Evolutionary conservation across 2,113 vertebrate genomes (phyloP).

Genomic region (Microcebus griseorufus): DNA sequence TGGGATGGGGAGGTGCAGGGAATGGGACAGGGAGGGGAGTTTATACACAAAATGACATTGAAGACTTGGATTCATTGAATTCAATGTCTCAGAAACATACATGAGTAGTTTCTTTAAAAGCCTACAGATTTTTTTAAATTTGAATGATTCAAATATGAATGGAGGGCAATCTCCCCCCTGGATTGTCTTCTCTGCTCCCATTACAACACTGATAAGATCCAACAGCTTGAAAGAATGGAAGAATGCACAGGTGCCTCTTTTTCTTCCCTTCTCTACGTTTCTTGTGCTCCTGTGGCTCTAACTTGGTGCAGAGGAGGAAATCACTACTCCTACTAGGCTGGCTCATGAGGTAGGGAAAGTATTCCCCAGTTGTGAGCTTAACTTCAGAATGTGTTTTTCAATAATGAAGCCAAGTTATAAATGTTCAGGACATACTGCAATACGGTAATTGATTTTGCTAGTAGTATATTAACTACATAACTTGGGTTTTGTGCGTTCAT

Average conservation of each 20-base stretch:
- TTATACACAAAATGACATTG: not conserved
- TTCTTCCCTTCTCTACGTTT: not conserved
- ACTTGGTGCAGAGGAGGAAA: not conserved
- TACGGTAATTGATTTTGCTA: not conserved
- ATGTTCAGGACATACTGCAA: not conserved
- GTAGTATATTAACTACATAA: not conserved
- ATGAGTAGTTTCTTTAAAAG: not conserved
- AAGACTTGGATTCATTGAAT: not conserved
- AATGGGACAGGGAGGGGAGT: not conserved
- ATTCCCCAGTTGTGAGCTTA: not conserved
- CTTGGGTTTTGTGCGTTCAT: not conserved
- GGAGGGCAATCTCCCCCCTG: too few relatives aligned
- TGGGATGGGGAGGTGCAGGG: not conserved
- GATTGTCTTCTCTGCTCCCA: not conserved
- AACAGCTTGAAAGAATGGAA: not conserved
- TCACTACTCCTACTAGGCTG: not conserved
- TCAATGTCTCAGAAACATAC: not conserved
- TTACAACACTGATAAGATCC: not conserved
- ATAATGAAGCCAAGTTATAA: not conserved
- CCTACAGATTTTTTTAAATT: not conserved
- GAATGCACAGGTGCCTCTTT: not conserved
- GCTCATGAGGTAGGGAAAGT: not conserved
- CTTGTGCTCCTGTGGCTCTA: not conserved
- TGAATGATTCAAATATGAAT: not conserved
- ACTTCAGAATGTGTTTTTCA: not conserved